Conservation (phyloP, 2,888 invertebrate species). For the Cryptus viduatorius region DNA sequence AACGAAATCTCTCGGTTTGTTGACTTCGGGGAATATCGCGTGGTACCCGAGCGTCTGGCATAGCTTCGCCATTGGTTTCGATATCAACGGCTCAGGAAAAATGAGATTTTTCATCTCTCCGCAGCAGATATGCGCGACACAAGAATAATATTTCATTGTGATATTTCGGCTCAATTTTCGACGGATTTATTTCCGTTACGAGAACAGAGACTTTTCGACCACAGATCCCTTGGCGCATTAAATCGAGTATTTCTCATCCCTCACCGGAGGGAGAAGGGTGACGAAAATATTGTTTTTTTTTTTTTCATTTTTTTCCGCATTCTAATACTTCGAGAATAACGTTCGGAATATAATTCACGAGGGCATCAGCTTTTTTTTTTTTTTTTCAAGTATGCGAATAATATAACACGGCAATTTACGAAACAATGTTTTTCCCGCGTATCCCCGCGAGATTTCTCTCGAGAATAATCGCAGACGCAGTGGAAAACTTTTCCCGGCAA, state of each 20-base stretch:
- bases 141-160: constrained; percentile 33
- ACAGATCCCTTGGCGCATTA: neutral
- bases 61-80: neutral
- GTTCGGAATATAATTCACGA: neutral
- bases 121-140: constrained; percentile 25
- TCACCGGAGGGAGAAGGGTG: neutral
- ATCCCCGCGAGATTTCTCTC: neutral
- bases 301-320: neutral
- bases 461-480: neutral
- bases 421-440: neutral
- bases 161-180: constrained; percentile 29
- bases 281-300: neutral
- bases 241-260: neutral
- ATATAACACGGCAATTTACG: neutral
- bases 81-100: constrained; percentile 18
- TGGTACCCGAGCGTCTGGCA: neutral
- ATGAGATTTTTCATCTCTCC: constrained; percentile 42
- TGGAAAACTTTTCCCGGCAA: neutral
- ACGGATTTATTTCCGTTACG: constrained; percentile 22
- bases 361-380: neutral
- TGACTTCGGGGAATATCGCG: constrained; percentile 47
- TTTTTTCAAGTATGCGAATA: constrained; percentile 10
- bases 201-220: neutral
- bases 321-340: neutral
- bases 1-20: constrained; percentile 37